phyloP scores from a whole-genome alignment of 1,140 invertebrate genomes.

The Aphaenogaster floridana region DNA sequence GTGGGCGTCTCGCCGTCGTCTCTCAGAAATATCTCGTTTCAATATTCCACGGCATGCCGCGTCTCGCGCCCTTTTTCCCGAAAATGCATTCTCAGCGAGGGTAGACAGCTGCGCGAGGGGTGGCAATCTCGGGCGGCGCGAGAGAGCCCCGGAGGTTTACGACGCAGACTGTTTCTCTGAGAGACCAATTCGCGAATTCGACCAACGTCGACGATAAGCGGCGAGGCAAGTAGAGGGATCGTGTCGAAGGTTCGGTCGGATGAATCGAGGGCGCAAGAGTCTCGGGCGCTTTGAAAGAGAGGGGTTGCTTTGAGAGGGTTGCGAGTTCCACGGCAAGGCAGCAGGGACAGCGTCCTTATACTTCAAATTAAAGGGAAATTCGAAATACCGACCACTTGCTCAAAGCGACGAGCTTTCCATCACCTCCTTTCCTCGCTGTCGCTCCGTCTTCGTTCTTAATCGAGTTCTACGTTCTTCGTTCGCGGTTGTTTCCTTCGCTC shows the following conservation, averaged over 20 bases:
- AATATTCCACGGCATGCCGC: conserved; percentile 40
- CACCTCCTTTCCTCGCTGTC: conserved; percentile 46
- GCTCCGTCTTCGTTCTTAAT: conserved; percentile 45
- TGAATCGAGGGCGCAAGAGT: conserved; percentile 67
- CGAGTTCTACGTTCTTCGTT: conserved; percentile 66
- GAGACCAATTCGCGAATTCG: conserved; percentile 70
- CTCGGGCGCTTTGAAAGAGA: conserved; percentile 54
- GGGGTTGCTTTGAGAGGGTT: conserved; percentile 71
- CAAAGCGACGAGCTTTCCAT: conserved; percentile 71
- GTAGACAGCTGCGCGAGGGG: conserved; percentile 46
- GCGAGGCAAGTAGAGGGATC: neutral
- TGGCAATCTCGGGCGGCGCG: conserved; percentile 54
- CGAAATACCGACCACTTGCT: conserved; percentile 79
- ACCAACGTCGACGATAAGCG: conserved; percentile 42
- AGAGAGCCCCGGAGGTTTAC: conserved; percentile 45
- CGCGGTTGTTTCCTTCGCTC: conserved; percentile 32
- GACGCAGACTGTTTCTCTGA: conserved; percentile 53
- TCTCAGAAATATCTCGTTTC: conserved; percentile 33
- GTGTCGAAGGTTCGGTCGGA: conserved; percentile 45
- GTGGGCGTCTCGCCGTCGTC: conserved; percentile 9
- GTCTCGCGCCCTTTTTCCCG: conserved; percentile 33
- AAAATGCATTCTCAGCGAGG: conserved; percentile 51
- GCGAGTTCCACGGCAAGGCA: conserved; percentile 65
- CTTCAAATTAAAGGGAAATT: conserved; percentile 84
- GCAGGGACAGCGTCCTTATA: conserved; percentile 76